These are phyloP conservation scores for Anarsia innoxiella DNA, from an alignment of 2,888 invertebrate species.

Conservation along the genomic window DNA sequence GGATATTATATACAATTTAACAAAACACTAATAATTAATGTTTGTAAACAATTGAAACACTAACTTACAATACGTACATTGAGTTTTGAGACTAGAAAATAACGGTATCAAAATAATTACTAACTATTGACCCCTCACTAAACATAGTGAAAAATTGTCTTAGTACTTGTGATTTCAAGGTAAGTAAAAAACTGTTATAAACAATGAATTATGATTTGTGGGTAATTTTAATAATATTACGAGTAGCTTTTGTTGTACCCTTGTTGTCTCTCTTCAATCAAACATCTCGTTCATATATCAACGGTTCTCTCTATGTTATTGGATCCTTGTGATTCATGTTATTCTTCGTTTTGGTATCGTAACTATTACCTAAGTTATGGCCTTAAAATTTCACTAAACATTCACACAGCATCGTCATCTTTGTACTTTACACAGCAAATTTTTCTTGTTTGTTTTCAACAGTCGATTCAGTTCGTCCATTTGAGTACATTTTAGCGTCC, in stretches of 20 bases:
- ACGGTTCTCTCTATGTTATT: too few species aligned
- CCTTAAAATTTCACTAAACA: conserved; percentile 21
- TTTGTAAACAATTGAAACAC: not conserved
- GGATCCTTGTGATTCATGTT: not conserved
- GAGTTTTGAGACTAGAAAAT: not conserved
- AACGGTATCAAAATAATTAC: not conserved
- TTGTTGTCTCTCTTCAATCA: not conserved
- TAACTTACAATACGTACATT: not conserved
- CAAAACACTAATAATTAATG: not conserved
- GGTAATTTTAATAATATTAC: too few species aligned
- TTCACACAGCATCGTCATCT: conserved; percentile 39
- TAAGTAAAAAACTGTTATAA: too few species aligned
- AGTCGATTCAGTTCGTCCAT: conserved; percentile 13
- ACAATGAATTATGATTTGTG: too few species aligned
- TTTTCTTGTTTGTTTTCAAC: conserved; percentile 13
- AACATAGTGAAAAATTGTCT: too few species aligned
- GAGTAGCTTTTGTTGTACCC: too few species aligned
- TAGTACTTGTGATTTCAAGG: too few species aligned
- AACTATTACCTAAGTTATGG: conserved; percentile 26
- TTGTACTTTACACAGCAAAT: conserved; percentile 25
- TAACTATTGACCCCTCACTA: too few species aligned
- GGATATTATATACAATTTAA: not conserved
- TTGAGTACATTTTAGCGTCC: conserved; percentile 39
- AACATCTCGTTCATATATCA: not conserved
- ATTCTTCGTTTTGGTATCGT: conserved; percentile 25